Percentiles rank a stretch among this genome's conserved stretches.
Evolutionary conservation across 1,140 invertebrate species (phyloP).

Genomic region (Eulimnadia texana): DNA sequence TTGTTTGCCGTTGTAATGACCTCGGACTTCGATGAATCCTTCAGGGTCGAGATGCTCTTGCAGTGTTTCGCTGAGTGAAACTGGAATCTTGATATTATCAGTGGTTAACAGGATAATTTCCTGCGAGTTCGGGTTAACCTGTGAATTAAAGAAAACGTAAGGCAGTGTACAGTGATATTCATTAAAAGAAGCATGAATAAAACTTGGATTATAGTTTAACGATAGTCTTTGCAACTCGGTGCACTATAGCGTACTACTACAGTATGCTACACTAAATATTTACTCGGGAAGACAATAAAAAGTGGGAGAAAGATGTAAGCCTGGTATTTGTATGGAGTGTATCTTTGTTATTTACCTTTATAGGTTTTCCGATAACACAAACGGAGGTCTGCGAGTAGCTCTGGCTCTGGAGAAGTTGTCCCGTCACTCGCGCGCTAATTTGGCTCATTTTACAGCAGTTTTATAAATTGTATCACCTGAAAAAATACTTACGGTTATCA

Average conservation of each 20-base stretch:
- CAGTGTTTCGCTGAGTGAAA: not conserved
- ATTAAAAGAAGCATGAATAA: not conserved
- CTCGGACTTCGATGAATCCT: not conserved
- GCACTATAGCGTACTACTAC: too few species aligned
- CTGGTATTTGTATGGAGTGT: too few species aligned
- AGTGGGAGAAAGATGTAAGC: too few species aligned
- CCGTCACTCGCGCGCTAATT: not conserved
- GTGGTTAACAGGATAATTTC: not conserved
- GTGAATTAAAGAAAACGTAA: not conserved
- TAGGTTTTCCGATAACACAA: not conserved
- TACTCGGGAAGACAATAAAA: too few species aligned
- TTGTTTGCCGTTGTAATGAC: not conserved
- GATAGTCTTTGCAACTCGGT: too few species aligned
- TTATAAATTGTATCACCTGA: too few species aligned
- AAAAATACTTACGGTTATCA: too few species aligned
- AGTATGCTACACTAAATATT: too few species aligned
- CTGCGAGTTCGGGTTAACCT: not conserved
- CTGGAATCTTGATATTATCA: not conserved
- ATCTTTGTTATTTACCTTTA: not conserved
- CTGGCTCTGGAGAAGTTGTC: not conserved
- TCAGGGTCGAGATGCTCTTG: not conserved
- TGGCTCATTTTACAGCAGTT: not conserved
- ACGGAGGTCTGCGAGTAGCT: not conserved
- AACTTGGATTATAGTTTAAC: too few species aligned
- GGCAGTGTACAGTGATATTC: not conserved